Conservation (phyloP, 2,888 invertebrate species). For the Rotaria socialis region DNA sequence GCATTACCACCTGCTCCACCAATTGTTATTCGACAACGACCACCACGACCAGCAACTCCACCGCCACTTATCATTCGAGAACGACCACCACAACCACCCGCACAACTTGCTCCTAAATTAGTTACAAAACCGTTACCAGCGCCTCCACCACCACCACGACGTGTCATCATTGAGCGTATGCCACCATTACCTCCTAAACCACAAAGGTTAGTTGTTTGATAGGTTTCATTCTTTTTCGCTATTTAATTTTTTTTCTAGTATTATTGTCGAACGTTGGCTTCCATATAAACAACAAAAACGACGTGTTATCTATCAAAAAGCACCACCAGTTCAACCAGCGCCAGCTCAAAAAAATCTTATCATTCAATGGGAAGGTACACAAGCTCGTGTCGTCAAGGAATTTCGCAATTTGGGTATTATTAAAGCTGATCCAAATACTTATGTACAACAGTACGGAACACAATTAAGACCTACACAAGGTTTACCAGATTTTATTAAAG, state of each 20-base stretch:
- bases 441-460: constrained; percentile 39
- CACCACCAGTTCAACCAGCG: constrained; percentile 39
- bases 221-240: background rate
- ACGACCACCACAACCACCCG: constrained; percentile 25
- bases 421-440: constrained; percentile 41
- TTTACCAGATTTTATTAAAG: constrained; percentile 28
- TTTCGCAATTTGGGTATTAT: constrained; percentile 43
- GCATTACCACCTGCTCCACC: constrained; percentile 43
- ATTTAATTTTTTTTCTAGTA: background rate
- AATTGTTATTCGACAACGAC: constrained; percentile 45
- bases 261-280: constrained; percentile 45
- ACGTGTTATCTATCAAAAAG: constrained; percentile 44
- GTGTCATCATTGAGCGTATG: constrained; percentile 35
- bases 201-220: background rate
- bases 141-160: constrained; percentile 17
- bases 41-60: constrained; percentile 36
- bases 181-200: constrained; percentile 25
- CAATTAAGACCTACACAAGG: constrained; percentile 23
- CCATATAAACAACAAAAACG: constrained; percentile 44
- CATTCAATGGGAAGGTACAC: constrained; percentile 46
- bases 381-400: constrained; percentile 43
- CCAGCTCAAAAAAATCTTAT: constrained; percentile 40
- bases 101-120: constrained; percentile 10
- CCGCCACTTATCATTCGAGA: constrained; percentile 23
- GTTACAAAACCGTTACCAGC: constrained; percentile 8